Conservation (phyloP, 2,113 vertebrate species). For the Xenopus laevis region DNA sequence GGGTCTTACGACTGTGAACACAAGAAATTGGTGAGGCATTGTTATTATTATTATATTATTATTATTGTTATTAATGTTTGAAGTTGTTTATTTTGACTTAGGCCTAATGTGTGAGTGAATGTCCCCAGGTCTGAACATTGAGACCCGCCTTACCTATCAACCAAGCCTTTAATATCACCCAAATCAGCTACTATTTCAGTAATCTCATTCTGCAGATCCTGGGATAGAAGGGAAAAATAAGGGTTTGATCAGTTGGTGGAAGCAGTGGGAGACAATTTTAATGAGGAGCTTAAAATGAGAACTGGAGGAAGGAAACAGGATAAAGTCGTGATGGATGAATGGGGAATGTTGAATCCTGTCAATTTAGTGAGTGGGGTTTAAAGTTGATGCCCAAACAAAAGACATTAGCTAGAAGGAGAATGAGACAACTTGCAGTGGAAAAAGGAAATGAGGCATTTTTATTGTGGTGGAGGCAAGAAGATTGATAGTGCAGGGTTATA, state of each 20-base stretch:
- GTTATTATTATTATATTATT: no score
- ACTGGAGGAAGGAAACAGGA: not conserved
- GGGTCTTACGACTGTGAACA: slow-evolving; percentile 15
- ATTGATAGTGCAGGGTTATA: no score
- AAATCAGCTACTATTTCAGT: slow-evolving; percentile 36
- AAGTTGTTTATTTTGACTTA: no score
- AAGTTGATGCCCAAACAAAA: not conserved
- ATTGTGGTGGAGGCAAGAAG: no score
- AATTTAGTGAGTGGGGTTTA: not conserved
- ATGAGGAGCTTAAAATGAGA: not conserved
- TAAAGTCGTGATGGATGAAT: not conserved
- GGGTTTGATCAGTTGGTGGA: not conserved
- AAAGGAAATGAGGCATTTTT: no score
- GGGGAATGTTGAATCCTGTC: no score
- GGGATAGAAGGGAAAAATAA: not conserved
- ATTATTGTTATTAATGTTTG: not conserved
- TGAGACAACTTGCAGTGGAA: no score
- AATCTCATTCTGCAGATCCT: slow-evolving; percentile 37
- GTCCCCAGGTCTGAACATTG: no score
- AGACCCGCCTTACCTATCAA: slow-evolving; percentile 3
- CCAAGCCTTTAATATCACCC: slow-evolving; percentile 31
- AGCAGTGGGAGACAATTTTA: not conserved
- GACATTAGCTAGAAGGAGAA: no score
- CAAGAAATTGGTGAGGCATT: not conserved
- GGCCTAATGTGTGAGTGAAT: no score